These are phyloP conservation scores for Scophthalmus maximus DNA, from an alignment of 2,113 vertebrate genomes.

Conservation along the genomic window DNA sequence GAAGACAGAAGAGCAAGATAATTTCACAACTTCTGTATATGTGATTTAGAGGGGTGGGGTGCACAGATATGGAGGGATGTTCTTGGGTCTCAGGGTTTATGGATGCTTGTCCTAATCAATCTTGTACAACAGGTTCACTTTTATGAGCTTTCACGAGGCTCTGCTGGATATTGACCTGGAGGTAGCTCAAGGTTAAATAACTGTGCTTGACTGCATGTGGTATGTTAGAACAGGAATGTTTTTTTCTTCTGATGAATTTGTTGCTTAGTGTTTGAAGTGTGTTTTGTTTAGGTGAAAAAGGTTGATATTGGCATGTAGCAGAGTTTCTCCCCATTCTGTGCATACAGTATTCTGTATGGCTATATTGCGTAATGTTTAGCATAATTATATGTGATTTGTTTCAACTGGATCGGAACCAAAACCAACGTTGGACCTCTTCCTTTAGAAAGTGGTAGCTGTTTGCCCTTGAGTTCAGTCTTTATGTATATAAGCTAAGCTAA, in stretches of 20 bases:
- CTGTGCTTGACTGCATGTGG: neutral
- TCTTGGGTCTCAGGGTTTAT: conserved; percentile 43
- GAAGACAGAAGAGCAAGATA: conserved; percentile 15
- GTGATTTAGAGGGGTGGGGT: conserved; percentile 29
- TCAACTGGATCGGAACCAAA: too few relatives aligned
- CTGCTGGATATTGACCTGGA: conserved; percentile 25
- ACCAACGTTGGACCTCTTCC: too few relatives aligned
- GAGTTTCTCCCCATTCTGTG: too few relatives aligned
- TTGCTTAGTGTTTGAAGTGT: too few relatives aligned
- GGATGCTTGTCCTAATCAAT: conserved; percentile 24
- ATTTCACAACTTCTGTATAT: conserved; percentile 23
- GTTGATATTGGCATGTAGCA: too few relatives aligned
- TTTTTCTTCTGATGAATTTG: neutral
- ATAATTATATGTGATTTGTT: too few relatives aligned
- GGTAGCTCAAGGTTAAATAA: conserved; percentile 27
- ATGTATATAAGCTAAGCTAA: too few relatives aligned
- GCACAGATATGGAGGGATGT: neutral
- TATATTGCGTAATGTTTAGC: too few relatives aligned
- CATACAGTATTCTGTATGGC: too few relatives aligned
- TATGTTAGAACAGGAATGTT: neutral
- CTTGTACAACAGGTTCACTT: conserved; percentile 25
- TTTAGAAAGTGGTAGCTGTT: too few relatives aligned
- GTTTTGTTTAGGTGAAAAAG: too few relatives aligned
- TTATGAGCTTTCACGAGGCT: conserved; percentile 31
- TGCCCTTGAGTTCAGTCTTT: too few relatives aligned